These are phyloP conservation scores for Forficula auricularia DNA, from an alignment of 1,140 invertebrate genomes.

Conservation along the genomic window DNA sequence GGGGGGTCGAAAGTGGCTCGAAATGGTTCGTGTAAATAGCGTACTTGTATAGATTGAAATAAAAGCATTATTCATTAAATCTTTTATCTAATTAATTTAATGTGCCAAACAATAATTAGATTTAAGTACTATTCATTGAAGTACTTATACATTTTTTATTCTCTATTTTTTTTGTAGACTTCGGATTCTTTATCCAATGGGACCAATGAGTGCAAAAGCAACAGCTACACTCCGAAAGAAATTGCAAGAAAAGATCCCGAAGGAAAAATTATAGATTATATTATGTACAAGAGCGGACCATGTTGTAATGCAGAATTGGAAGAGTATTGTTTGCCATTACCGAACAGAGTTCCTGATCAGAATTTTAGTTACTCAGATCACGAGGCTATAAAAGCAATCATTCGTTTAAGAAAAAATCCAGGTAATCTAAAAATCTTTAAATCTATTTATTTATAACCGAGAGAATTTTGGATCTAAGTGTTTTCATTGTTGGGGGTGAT, in stretches of 20 bases:
- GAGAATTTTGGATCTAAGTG: too few species aligned
- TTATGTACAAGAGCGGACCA: slow-evolving; percentile 48
- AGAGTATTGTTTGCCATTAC: slow-evolving; percentile 50
- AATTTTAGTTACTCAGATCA: slow-evolving; percentile 77
- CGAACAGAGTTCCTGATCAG: slow-evolving; percentile 47
- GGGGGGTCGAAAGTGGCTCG: too few species aligned
- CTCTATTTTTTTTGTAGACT: slow-evolving; percentile 20
- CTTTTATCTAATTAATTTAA: too few species aligned
- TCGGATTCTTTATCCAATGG: slow-evolving; percentile 21
- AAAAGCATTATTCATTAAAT: too few species aligned
- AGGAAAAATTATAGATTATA: slow-evolving; percentile 82
- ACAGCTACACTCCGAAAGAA: slow-evolving; percentile 54
- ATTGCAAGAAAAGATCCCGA: slow-evolving; percentile 36
- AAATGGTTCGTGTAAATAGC: too few species aligned
- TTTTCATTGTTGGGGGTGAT: too few species aligned
- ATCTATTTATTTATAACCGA: slow-evolving; percentile 7
- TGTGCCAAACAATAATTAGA: too few species aligned
- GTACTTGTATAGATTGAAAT: too few species aligned
- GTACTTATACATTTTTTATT: too few species aligned
- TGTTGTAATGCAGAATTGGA: slow-evolving; percentile 35
- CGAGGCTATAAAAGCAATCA: slow-evolving; percentile 58
- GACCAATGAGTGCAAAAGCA: slow-evolving; percentile 65
- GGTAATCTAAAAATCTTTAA: background rate
- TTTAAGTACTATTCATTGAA: too few species aligned
- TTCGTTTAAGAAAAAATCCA: slow-evolving; percentile 29